Evolutionary conservation across 1,140 invertebrate genomes (phyloP).

Genomic region (Saccostrea cuccullata): DNA sequence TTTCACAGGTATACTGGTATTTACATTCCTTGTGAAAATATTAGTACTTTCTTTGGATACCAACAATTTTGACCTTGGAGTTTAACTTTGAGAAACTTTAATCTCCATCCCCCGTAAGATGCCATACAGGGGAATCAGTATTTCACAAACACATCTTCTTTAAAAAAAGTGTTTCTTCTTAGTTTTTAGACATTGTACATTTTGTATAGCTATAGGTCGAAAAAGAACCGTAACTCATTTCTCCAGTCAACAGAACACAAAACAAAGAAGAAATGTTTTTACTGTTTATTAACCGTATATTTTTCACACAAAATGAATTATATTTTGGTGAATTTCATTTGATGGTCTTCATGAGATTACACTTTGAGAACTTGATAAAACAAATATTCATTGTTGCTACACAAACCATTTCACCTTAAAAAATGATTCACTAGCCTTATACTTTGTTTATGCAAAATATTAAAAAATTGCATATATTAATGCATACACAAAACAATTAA

Average conservation of each 20-base stretch:
- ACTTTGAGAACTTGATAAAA: background rate
- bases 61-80: no score
- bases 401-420: background rate
- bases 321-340: slow-evolving; percentile 20
- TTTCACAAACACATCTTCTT: no score
- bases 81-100: no score
- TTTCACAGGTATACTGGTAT: no score
- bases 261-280: background rate
- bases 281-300: slow-evolving; percentile 11
- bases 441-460: background rate
- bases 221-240: background rate
- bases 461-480: background rate
- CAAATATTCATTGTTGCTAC: background rate
- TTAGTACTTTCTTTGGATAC: no score
- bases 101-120: no score
- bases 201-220: no score
- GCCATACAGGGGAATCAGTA: no score
- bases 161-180: no score
- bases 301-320: slow-evolving; percentile 25
- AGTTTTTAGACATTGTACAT: no score
- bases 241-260: background rate
- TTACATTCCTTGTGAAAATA: no score
- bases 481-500: background rate
- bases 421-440: background rate
- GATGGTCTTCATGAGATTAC: slow-evolving; percentile 14